Base-by-base conservation (phyloP, 2,797 vertebrate species). In the Phataginus tricuspis region DNA sequence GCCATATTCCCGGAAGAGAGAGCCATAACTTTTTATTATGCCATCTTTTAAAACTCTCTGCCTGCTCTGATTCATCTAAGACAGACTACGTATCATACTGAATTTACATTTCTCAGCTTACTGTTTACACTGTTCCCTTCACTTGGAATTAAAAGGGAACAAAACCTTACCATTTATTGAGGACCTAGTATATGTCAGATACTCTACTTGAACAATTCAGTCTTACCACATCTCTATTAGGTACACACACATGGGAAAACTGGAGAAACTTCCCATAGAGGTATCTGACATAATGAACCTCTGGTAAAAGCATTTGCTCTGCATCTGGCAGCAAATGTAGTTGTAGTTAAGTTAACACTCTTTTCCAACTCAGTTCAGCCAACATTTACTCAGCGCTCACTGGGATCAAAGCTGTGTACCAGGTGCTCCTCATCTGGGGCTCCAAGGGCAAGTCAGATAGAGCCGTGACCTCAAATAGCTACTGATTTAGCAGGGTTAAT, bases 311-410 rank as follows among this genome's bases (percentile, higher is more conserved):
- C 34, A 51, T 39, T 92, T 69, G 4, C 31, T 74, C 86, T 95
- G 72, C 49, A 51, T 61, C 49, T 90, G 18, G 51, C 37, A 82
- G 23, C 37, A 77, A 78, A 77, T 61, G 16, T 37, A 90, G n/a
- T 27, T 86, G 27, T 68, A 37, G 69, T 86, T 95, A 93, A 61
- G 69, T 79, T 55, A 86, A 21, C n/a, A 34, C 31, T 16, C 8
- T 3, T 95, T 90, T 80, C 34, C 39, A 55, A 31, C 85, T 92
- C 53, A 68, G 55, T 84, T 85, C 82, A 85, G 78, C 29, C 87
- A 71, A 86, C 74, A 59, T 55, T 91, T 78, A 45, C 57, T 39
- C 16, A 90, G 80, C 0, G n/a, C 15, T 87, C 27, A 25, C 25
- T 42, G 14, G 90, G 31, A 49, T 83, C 11, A 77, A 94, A 45